Evolutionary conservation across 2,888 invertebrate species (phyloP), one percentile per base, ranked within the genome.

Genomic region (Sepioteuthis lessoniana): DNA sequence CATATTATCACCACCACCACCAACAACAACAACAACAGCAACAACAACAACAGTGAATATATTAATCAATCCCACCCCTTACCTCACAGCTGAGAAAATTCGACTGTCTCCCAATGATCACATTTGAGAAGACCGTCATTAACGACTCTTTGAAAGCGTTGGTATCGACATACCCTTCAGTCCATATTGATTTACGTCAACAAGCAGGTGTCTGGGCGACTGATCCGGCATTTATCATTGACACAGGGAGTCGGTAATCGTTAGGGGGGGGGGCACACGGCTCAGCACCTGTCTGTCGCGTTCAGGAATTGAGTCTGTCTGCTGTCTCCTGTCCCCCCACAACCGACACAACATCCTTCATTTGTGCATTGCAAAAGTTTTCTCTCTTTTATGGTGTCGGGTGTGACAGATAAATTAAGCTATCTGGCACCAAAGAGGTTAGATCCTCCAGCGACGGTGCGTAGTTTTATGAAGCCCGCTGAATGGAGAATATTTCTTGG

Each of bases 181-280:
- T 76, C 76, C n/a, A n/a, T 35, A 76, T n/a, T 76, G 76, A 76
- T 76, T 76, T 76, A 76, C 76, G 76, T 76, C 76, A 76, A 76
- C 16, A 35, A n/a, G 76, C n/a, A 76, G n/a, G n/a, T 76, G 76
- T 76, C 76, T n/a, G 13, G n/a, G n/a, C 76, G 76, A 76, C 1
- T n/a, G 76, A 76, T 76, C n/a, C 19, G n/a, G 19, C 76, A 76
- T 76, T 76, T 19, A 76, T 76, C 76, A 76, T 76, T 76, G n/a
- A 19, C 76, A 8, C n/a, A n/a, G 76, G 76, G 76, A 76, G 16
- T 35, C 76, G 28, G 13, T 28, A 35, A 35, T 76, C n/a, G 76
- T 13, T n/a, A 76, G 10, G 13, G 76, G 1, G 35, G n/a, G 76
- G 16, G 10, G n/a, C 5, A 10, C 25, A 8, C 25, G 31, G 35